Evolutionary conservation across 2,888 invertebrate species (phyloP).

Genomic region (Andrena minutula): DNA sequence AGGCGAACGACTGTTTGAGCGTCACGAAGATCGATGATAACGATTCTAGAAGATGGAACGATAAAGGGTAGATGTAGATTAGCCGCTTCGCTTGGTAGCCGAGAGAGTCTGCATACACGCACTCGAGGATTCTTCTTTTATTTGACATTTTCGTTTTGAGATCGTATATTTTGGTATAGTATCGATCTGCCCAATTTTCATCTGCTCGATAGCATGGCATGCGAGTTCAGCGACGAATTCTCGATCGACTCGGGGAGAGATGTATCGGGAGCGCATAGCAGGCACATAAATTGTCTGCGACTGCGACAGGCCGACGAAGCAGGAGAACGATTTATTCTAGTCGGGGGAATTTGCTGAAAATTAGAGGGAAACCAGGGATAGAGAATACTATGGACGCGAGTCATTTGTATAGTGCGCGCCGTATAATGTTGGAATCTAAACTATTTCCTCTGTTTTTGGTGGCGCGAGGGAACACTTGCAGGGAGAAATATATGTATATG

Average conservation of each 20-base stretch:
- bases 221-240: conserved; percentile 50
- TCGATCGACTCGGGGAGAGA: conserved; percentile 34
- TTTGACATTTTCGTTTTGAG: conserved; percentile 14
- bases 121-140: conserved; percentile 22
- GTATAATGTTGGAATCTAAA: not conserved
- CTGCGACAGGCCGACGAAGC: conserved; percentile 7
- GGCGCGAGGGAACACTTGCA: not conserved
- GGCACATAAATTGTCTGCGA: conserved; percentile 44
- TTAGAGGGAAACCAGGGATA: conserved; percentile 35
- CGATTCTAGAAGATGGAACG: conserved; percentile 29
- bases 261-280: conserved; percentile 30
- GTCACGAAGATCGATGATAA: conserved; percentile 52
- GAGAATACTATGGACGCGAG: conserved; percentile 15
- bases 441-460: not conserved
- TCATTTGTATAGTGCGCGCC: conserved; percentile 20
- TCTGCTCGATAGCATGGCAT: conserved; percentile 73
- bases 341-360: conserved; percentile 36
- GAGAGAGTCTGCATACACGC: conserved; percentile 61
- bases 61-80: conserved; percentile 46
- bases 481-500: not conserved
- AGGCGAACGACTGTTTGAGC: conserved; percentile 16
- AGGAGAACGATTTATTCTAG: conserved; percentile 21
- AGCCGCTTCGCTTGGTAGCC: conserved; percentile 70
- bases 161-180: conserved; percentile 46
- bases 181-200: conserved; percentile 52